Evolutionary conservation across 2,797 vertebrate genomes (phyloP), one percentile per base, ranked within the genome.

Genomic region (Alosa sapidissima): DNA sequence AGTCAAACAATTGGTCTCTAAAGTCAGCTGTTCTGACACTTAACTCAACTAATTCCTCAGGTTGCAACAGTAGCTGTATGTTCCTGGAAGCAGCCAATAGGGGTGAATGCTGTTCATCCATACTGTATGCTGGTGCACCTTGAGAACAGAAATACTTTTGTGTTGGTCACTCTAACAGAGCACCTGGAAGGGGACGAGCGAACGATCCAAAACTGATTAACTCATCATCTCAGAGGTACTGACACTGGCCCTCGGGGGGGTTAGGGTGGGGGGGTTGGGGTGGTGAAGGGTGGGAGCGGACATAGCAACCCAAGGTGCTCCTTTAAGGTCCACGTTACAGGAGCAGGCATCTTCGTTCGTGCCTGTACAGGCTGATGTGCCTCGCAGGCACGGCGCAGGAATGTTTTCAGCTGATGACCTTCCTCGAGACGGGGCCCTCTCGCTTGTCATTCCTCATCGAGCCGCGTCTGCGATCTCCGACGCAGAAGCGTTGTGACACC

Each of bases 401-500:
- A 47, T 55, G 54, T 75, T 45, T 47, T 45, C 41, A 5, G 83
- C 88, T 82, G 89, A 24, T 87, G 88, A 85, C 91, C 92, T 89
- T 89, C 82, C 62, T 81, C 86, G 87, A 89, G 72, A 45, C 14
- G 36, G 36, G 36, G 36, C 82, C 89, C 86, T 58, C 84, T 85
- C 85, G 84, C 84, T 85, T 91, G 84, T 65, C 89, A 87, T 88
- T 90, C 86, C 88, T 87, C 85, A 83, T 88, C 86, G 75, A 54
- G 84, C 85, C 81, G 84, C 85, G 85, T 88, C 86, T 65, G 75
- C 84, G 87, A 90, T 91, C 92, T 91, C 88, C 88, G 86, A 88
- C 84, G 86, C 83, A 88, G 83, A 88, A 88, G 75, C 88, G 88
- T 84, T 82, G 89, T 90, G 90, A 88, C 85, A 85, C 85, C 81